phyloP scores from a whole-genome alignment of 2,797 vertebrate genomes.

The Acanthurus lineatus region DNA sequence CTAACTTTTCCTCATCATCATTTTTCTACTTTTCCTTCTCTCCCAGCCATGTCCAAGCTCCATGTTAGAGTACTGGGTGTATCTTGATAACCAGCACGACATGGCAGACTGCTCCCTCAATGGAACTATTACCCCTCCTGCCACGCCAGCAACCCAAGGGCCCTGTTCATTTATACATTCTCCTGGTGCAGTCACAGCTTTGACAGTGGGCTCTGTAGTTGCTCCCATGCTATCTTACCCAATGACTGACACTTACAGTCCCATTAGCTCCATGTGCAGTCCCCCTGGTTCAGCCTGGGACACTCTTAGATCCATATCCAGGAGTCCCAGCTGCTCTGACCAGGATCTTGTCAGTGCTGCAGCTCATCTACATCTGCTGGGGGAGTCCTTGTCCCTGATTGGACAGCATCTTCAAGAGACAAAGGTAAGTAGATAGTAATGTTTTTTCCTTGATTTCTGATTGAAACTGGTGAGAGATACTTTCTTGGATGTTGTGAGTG shows the following conservation, averaged over 20 bases:
- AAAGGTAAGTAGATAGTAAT: slow-evolving; percentile 82
- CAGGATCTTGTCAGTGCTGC: slow-evolving; percentile 92
- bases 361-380: slow-evolving; percentile 94
- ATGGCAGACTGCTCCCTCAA: slow-evolving; percentile 4
- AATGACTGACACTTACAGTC: slow-evolving; percentile 8
- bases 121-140: background rate
- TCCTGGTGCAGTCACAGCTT: slow-evolving; percentile 7
- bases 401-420: slow-evolving; percentile 94
- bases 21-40: background rate
- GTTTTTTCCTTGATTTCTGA: background rate
- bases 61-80: slow-evolving; percentile 88
- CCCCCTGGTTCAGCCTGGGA: slow-evolving; percentile 56
- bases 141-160: background rate
- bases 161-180: background rate
- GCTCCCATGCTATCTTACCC: background rate
- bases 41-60: slow-evolving; percentile 58
- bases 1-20: background rate
- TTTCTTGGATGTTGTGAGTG: background rate
- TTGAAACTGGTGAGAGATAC: background rate
- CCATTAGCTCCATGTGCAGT: slow-evolving; percentile 13
- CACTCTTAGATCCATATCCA: slow-evolving; percentile 82
- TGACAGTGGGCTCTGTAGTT: background rate
- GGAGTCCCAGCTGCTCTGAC: slow-evolving; percentile 77
- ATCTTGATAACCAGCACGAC: slow-evolving; percentile 87
- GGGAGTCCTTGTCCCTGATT: slow-evolving; percentile 95